Percentiles rank a stretch among this genome's conserved stretches.
Conservation (phyloP, 2,888 invertebrate genomes). For the Sinotaia quadrata region DNA sequence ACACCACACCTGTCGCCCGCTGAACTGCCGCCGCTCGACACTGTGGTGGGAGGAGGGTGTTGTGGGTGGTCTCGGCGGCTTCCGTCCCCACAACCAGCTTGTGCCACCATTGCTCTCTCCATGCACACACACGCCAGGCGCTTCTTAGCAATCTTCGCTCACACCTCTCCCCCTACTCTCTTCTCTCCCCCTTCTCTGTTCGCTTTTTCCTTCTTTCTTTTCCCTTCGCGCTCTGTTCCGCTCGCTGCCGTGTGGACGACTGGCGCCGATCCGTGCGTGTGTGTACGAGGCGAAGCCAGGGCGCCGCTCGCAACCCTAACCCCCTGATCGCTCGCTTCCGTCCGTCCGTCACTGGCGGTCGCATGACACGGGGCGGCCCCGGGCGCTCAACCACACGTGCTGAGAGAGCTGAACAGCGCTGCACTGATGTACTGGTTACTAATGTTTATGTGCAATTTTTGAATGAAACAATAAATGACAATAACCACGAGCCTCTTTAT, state of each 20-base stretch:
- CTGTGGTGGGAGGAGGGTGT: conserved; percentile 8
- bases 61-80: conserved; percentile 25
- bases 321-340: conserved; percentile 27
- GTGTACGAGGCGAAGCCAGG: conserved; percentile 5
- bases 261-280: conserved; percentile 23
- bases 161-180: background rate
- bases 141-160: too few relatives aligned
- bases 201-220: background rate
- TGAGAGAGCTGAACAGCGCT: conserved; percentile 16
- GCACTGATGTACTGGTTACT: too few relatives aligned
- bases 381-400: conserved; percentile 19
- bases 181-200: too few relatives aligned
- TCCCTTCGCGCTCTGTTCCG: background rate
- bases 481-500: too few relatives aligned
- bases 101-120: too few relatives aligned
- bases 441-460: too few relatives aligned
- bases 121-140: too few relatives aligned
- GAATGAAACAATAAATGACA: too few relatives aligned
- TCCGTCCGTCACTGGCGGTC: conserved; percentile 21
- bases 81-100: conserved; percentile 1
- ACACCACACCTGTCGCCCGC: background rate
- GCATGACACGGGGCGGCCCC: conserved; percentile 6
- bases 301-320: background rate
- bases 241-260: background rate
- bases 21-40: conserved; percentile 26